Evolutionary conservation across 2,888 invertebrate species (phyloP).

Genomic region (Callosobruchus maculatus): DNA sequence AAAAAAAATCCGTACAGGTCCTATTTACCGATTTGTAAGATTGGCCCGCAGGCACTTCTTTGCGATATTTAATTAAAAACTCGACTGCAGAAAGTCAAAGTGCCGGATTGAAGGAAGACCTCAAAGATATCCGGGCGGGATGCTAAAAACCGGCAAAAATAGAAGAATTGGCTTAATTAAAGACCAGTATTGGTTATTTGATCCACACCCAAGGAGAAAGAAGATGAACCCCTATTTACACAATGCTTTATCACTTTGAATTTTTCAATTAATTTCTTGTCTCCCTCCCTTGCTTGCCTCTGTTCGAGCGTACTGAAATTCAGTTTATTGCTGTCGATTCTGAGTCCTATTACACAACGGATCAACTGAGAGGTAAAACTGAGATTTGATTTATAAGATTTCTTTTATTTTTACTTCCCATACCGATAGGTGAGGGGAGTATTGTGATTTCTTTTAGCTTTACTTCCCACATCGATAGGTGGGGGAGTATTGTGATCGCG

Average conservation of each 20-base stretch:
- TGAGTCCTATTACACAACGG: neutral
- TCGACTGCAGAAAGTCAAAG: neutral
- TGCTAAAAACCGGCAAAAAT: conserved; percentile 9
- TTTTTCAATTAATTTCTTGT: conserved; percentile 31
- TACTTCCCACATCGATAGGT: no score
- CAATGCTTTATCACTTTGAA: conserved; percentile 25
- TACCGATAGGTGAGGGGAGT: no score
- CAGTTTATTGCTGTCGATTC: neutral
- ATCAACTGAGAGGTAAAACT: no score
- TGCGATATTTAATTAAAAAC: neutral
- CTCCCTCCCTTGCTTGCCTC: neutral
- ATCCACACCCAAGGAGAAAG: conserved; percentile 10
- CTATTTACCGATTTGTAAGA: neutral
- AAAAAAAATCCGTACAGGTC: neutral
- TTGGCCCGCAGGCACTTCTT: neutral
- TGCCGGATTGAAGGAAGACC: conserved; percentile 12
- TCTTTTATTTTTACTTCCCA: no score
- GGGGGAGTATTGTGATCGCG: no score
- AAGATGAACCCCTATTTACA: neutral
- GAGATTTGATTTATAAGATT: no score
- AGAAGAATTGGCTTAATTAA: conserved; percentile 23
- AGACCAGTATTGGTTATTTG: conserved; percentile 24
- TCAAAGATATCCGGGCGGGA: conserved; percentile 12
- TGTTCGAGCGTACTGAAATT: neutral
- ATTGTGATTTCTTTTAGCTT: no score